phyloP scores from a whole-genome alignment of 1,140 invertebrate species.

The Hyphantria cunea region DNA sequence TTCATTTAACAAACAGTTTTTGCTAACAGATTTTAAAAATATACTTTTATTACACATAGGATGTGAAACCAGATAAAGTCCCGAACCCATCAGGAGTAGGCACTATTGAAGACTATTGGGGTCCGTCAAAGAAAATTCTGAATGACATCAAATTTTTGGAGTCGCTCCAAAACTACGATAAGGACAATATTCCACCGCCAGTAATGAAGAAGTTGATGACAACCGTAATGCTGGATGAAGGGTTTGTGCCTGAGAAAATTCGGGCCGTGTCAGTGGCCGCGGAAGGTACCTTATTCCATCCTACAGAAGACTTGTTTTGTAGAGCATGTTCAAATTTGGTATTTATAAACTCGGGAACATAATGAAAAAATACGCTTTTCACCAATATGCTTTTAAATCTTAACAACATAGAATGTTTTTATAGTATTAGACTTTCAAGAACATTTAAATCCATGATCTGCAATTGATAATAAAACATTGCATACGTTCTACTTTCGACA shows the following conservation, averaged over 20 bases:
- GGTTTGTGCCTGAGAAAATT: slow-evolving; percentile 96
- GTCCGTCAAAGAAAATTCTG: slow-evolving; percentile 93
- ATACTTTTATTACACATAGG: slow-evolving; percentile 74
- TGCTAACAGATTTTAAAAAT: too few relatives aligned
- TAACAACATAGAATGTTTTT: too few relatives aligned
- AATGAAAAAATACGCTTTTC: too few relatives aligned
- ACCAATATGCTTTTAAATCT: too few relatives aligned
- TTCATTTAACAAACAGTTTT: too few relatives aligned
- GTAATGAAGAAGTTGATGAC: slow-evolving; percentile 93
- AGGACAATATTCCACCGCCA: slow-evolving; percentile 92
- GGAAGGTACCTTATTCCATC: slow-evolving; percentile 81
- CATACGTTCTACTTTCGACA: too few relatives aligned
- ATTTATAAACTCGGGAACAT: too few relatives aligned
- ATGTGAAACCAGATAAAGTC: slow-evolving; percentile 92
- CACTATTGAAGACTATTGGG: slow-evolving; percentile 95
- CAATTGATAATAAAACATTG: too few relatives aligned
- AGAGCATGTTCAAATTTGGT: too few relatives aligned
- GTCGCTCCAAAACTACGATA: slow-evolving; percentile 93
- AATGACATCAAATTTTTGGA: slow-evolving; percentile 96
- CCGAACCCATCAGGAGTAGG: slow-evolving; percentile 90
- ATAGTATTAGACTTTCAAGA: too few relatives aligned
- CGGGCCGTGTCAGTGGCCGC: slow-evolving; percentile 89
- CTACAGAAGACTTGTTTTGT: too few relatives aligned
- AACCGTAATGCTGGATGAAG: slow-evolving; percentile 91
- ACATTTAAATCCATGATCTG: too few relatives aligned